Evolutionary conservation across 2,888 invertebrate genomes (phyloP).

Genomic region (Rutpela maculata): DNA sequence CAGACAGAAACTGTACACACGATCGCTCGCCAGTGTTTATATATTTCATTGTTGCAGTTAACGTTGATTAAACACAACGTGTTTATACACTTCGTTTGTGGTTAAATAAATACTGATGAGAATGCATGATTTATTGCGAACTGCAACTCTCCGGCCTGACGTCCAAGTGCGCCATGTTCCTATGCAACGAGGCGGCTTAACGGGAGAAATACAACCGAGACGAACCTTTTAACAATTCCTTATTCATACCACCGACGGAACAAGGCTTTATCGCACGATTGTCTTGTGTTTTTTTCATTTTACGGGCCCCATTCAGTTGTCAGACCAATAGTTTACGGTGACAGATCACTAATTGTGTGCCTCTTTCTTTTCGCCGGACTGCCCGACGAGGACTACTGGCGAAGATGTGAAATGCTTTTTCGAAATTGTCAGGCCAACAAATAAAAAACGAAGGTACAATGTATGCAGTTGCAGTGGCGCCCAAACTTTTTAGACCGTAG

Average conservation of each 20-base stretch:
- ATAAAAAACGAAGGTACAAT: background rate
- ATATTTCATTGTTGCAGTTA: background rate
- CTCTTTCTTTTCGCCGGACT: conserved; percentile 25
- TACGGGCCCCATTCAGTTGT: conserved; percentile 51
- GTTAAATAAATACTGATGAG: background rate
- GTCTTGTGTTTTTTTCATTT: conserved; percentile 47
- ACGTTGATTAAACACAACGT: conserved; percentile 4
- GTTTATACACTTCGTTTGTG: background rate
- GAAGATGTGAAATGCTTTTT: conserved; percentile 1
- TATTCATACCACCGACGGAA: conserved; percentile 49
- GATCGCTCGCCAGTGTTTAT: background rate
- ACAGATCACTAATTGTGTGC: conserved; percentile 41
- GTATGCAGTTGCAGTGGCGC: background rate
- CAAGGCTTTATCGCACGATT: conserved; percentile 52
- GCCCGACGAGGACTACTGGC: conserved; percentile 15
- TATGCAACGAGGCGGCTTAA: conserved; percentile 46
- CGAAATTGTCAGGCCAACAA: background rate
- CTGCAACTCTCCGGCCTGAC: background rate
- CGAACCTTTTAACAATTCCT: conserved; percentile 51
- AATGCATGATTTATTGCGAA: background rate
- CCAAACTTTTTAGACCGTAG: background rate
- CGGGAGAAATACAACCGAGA: conserved; percentile 49
- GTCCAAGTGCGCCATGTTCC: conserved; percentile 15
- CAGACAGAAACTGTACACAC: too few species aligned
- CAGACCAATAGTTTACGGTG: conserved; percentile 50